Conservation (phyloP, 2,888 invertebrate species). For the Drosophila merina region DNA sequence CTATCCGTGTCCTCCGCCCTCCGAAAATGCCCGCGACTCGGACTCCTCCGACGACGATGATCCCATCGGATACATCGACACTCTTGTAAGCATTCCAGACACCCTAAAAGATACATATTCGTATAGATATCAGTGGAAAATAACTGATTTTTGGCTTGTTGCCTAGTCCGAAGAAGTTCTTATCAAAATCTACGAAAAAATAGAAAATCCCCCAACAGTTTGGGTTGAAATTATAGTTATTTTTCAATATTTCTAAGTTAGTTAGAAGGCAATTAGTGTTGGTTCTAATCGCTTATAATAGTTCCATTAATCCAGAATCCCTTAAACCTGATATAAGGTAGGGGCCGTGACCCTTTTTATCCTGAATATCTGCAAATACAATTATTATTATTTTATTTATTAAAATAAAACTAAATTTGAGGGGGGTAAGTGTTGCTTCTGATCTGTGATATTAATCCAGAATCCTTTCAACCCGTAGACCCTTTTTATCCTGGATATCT, state of each 20-base stretch:
- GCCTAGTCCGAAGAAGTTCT: not conserved
- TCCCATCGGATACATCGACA: constrained; percentile 83
- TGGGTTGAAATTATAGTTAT: not conserved
- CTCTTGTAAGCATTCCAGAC: constrained; percentile 79
- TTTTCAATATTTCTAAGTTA: not conserved
- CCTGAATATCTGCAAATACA: too few species aligned
- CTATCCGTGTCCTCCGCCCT: constrained; percentile 83
- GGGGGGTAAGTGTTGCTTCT: too few species aligned
- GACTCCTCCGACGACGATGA: constrained; percentile 83
- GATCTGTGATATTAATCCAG: too few species aligned
- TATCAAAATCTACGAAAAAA: constrained; percentile 7
- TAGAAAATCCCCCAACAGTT: not conserved
- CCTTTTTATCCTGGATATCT: too few species aligned
- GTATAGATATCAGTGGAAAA: not conserved
- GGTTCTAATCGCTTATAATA: too few species aligned
- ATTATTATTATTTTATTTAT: too few species aligned
- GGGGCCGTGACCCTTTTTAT: too few species aligned
- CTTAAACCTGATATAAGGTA: too few species aligned
- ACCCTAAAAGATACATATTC: not conserved
- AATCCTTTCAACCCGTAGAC: too few species aligned
- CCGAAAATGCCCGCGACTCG: constrained; percentile 81
- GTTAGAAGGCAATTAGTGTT: too few species aligned
- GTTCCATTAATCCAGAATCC: too few species aligned
- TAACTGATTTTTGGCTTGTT: constrained; percentile 10
- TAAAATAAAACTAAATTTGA: too few species aligned